Evolutionary conservation across 2,888 invertebrate species (phyloP), one percentile per base, ranked within the genome.

Genomic region (Nemotelus nigrinus): DNA sequence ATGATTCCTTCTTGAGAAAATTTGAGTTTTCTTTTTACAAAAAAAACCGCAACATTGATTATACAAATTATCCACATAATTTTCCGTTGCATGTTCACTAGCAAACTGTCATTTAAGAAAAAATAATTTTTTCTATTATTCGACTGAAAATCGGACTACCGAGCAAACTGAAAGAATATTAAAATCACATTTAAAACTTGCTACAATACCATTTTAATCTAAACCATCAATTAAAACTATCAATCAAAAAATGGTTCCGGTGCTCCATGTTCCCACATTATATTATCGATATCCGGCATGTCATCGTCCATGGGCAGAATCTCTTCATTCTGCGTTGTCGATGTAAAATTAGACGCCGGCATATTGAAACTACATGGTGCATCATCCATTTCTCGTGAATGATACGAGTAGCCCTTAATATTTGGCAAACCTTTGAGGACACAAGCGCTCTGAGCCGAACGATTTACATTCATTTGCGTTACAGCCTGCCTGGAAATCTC

Each of bases 361-460:
- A 57, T 44, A n/a, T 60, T 68, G 10, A 64, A 57, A 43, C 94
- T 95, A 85, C 93, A 94, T 43, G 94, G 95, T 79, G 74, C 60
- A 70, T 76, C 50, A 6, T 8, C 7, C 10, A 78, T 71, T 43
- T 79, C 77, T 39, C 63, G 64, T n/a, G 65, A 78, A 70, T 80
- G 85, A 80, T 88, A 90, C 0, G 93, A 92, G 85, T 92, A 93
- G 6, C 93, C 92, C 68, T 89, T 89, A 0, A 91, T 90, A 83
- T 93, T 93, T 2, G 90, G 90, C 39, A 93, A 88, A 3, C 93
- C 93, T n/a, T 90, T 87, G 60, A 95, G 88, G 1, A 94, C 93
- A 85, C 94, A 94, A 2, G 94, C 94, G 82, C 93, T 92, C 47
- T 95, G 87, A 0, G 95, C 95, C 77, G 94, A 94, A 39, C 95